Evolutionary conservation across 2,113 vertebrate genomes (phyloP).

Genomic region (Xyliphius kryptos): DNA sequence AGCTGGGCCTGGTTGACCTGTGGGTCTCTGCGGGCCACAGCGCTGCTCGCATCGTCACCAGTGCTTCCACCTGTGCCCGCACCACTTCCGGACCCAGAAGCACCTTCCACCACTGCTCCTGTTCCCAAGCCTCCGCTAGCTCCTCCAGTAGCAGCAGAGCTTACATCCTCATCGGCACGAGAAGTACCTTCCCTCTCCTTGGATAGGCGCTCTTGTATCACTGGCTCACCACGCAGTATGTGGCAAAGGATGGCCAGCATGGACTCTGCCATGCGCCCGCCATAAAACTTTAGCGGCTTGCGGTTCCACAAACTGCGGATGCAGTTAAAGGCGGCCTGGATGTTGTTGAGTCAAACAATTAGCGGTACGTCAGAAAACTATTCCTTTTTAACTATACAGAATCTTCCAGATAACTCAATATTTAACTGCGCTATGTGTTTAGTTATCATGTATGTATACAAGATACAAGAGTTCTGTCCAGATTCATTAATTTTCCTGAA

Average conservation of each 20-base stretch:
- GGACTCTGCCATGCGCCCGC: conserved; percentile 89
- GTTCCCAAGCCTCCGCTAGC: conserved; percentile 47
- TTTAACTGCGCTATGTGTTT: too few relatives aligned
- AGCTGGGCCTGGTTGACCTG: conserved; percentile 85
- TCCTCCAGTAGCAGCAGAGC: conserved; percentile 59
- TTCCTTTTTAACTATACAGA: too few relatives aligned
- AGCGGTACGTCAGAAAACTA: too few relatives aligned
- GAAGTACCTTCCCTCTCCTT: conserved; percentile 82
- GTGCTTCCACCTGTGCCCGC: conserved; percentile 48
- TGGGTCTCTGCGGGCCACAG: conserved; percentile 75
- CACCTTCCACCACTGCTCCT: conserved; percentile 32
- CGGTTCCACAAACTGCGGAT: conserved; percentile 89
- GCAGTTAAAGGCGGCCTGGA: conserved; percentile 83
- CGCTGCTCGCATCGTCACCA: conserved; percentile 56
- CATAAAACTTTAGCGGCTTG: conserved; percentile 86
- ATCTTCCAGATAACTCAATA: too few relatives aligned
- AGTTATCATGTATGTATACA: too few relatives aligned
- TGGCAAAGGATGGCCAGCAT: conserved; percentile 91
- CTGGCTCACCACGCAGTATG: conserved; percentile 83
- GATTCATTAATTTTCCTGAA: too few relatives aligned
- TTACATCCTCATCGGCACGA: conserved; percentile 73
- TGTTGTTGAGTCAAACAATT: too few relatives aligned
- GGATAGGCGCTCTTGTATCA: conserved; percentile 81
- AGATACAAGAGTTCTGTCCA: too few relatives aligned
- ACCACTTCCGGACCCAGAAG: not conserved